Evolutionary conservation across 2,113 vertebrate species (phyloP), one percentile per base, ranked within the genome.

Genomic region (Megaleporinus macrocephalus): DNA sequence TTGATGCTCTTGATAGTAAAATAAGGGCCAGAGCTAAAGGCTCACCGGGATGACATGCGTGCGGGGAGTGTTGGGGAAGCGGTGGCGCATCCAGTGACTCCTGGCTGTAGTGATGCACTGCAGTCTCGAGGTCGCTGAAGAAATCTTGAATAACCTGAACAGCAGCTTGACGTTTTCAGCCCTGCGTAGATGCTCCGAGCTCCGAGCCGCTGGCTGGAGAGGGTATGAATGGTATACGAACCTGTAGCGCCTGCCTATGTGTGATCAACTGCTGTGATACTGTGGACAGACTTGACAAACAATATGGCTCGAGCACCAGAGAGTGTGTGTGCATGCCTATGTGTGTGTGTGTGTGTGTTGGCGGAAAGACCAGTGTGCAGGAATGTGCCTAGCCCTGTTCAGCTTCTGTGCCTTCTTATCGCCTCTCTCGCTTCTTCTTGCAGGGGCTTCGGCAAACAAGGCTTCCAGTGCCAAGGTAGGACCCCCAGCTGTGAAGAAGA

Each of bases 391-490:
- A 22, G 65, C 29, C 65, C 5, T 69, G 66, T 44, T 12, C 33
- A 24, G 18, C 33, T 30, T 29, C 62, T 65, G 62, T 65, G 26
- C 26, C 62, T 65, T 14, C 15, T 30, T 65, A 16, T 65, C 62
- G 55, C 27, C 2, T 33, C 51, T 79, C 14, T 22, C 14, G 7
- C 26, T 57, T 79, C 41, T 59, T 78, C 26, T 53, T 85, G 62
- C 89, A 93, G 92, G 92, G 92, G 91, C 85, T 93, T 93, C 79
- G 91, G 91, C 24, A 93, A 93, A 73, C 92, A 93, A 86, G 92
- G 92, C 84, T 93, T 92, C 87, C 91, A 93, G 90, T 93, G 92
- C 89, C 92, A 93, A 93, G 92, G 92, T 93, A 79, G 69, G 78
- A 61, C 51, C 3, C 22, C 22, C 14, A 90, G 11, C 24, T 84